phyloP scores from a whole-genome alignment of 2,797 vertebrate genomes.

The Philypnodon macrostomus region DNA sequence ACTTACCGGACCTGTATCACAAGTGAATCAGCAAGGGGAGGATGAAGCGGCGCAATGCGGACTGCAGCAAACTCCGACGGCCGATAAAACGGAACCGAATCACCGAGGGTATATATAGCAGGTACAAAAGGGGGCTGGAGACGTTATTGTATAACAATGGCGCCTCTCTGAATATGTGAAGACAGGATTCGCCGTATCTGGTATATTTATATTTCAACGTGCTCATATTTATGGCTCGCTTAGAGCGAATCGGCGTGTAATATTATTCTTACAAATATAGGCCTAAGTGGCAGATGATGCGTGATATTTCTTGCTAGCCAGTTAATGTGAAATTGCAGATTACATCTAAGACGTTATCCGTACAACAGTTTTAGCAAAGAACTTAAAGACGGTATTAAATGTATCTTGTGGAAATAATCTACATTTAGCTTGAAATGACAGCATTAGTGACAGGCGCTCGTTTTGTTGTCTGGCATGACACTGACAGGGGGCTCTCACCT shows the following conservation, averaged over 20 bases:
- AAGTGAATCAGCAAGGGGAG: constrained; percentile 83
- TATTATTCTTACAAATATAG: constrained; percentile 31
- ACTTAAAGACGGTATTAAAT: not conserved
- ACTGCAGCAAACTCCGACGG: constrained; percentile 98
- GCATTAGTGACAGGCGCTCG: constrained; percentile 43
- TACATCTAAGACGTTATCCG: not conserved
- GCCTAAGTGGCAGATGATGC: constrained; percentile 37
- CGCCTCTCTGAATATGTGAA: constrained; percentile 50
- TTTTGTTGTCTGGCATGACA: constrained; percentile 33
- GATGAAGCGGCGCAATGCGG: constrained; percentile 98
- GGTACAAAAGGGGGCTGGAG: constrained; percentile 73
- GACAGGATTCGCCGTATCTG: constrained; percentile 18
- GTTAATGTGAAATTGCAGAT: constrained; percentile 8
- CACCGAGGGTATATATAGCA: constrained; percentile 95
- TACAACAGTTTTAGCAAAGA: not conserved
- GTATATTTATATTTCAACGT: not conserved
- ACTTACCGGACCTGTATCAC: constrained; percentile 62
- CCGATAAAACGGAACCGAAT: constrained; percentile 98
- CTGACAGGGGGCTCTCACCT: constrained; percentile 36
- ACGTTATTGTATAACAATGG: constrained; percentile 70
- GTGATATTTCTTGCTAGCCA: constrained; percentile 2
- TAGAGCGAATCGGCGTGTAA: constrained; percentile 18
- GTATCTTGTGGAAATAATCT: constrained; percentile 3
- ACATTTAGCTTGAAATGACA: constrained; percentile 26
- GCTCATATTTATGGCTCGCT: not conserved